phyloP scores from a whole-genome alignment of 2,113 vertebrate species.

The Talpa occidentalis region DNA sequence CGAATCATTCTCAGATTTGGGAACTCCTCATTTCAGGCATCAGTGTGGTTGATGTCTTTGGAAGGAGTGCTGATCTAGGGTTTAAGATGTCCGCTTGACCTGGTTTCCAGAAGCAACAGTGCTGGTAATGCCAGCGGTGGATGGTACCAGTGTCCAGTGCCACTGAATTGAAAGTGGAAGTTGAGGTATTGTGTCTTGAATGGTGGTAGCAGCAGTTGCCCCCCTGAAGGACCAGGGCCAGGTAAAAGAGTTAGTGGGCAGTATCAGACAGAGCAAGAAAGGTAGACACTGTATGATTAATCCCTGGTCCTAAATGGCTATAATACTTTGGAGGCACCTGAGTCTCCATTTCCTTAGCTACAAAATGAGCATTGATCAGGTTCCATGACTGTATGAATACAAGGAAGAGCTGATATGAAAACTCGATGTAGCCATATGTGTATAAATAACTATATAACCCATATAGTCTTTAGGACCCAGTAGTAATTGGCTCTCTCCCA shows the following conservation, averaged over 20 bases:
- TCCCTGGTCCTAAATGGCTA: neutral
- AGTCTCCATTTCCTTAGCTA: slow-evolving; percentile 15
- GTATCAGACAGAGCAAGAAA: neutral
- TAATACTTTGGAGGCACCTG: neutral
- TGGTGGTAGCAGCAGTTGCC: neutral
- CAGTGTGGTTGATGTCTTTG: neutral
- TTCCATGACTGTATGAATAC: neutral
- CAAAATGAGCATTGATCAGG: neutral
- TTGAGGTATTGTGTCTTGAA: neutral
- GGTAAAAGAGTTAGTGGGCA: neutral
- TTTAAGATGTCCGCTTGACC: neutral
- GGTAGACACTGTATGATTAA: neutral
- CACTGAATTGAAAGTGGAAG: neutral
- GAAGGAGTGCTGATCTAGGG: neutral
- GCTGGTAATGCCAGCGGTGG: neutral
- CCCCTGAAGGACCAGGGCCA: neutral
- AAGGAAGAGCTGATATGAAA: slow-evolving; percentile 19
- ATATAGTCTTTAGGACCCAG: slow-evolving; percentile 16
- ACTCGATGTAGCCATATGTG: neutral
- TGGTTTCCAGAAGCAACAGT: neutral
- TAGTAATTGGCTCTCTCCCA: slow-evolving; percentile 39
- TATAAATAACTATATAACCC: neutral
- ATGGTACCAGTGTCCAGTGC: neutral
- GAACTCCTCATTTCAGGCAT: neutral
- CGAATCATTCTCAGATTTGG: neutral